Evolutionary conservation across 2,113 vertebrate genomes (phyloP), one percentile per base, ranked within the genome.

Genomic region (Chaenocephalus aceratus): DNA sequence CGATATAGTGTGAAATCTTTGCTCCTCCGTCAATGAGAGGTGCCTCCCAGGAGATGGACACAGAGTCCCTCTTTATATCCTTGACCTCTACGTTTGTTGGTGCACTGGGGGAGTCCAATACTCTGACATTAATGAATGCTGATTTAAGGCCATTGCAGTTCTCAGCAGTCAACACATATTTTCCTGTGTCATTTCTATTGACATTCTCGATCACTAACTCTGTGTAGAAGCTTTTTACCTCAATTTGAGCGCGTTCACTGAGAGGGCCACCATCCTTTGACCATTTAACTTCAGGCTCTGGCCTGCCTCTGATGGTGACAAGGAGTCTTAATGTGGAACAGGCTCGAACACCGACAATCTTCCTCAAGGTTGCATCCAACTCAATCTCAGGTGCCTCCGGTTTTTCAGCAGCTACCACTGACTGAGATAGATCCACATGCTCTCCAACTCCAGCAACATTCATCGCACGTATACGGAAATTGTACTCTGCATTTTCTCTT

Each of bases 261-360:
- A 99, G 89, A 44, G 81, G 41, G 60, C 96, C 96, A 86, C 96
- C 96, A 67, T 96, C 97, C 87, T 98, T 99, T 89, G 96, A 95
- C 98, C 98, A 99, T 84, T 96, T 98, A 65, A 98, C 96, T 92
- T 98, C 97, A 87, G 98, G 98, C 88, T 99, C 97, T 76, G 98
- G 98, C 76, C 95, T 96, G 83, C 98, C 98, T 94, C 93, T 98
- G 89, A 99, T 97, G 30, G 95, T 96, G 73, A 99, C 97, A 91
- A 96, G 96, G 15, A 99, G 94, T 69, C 96, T 95, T 77, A 99
- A 89, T 23, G 96, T 97, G 80, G 96, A 95, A 89, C 97, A 96
- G 21, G 97, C 96, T 82, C 96, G 96, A 57, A 99, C 93, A 78
- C 89, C 95, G 26, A 99, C 97, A 66, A 97, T 95, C 92, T 99